Conservation (phyloP, 2,797 vertebrate genomes). For the Gymnocypris eckloni region DNA sequence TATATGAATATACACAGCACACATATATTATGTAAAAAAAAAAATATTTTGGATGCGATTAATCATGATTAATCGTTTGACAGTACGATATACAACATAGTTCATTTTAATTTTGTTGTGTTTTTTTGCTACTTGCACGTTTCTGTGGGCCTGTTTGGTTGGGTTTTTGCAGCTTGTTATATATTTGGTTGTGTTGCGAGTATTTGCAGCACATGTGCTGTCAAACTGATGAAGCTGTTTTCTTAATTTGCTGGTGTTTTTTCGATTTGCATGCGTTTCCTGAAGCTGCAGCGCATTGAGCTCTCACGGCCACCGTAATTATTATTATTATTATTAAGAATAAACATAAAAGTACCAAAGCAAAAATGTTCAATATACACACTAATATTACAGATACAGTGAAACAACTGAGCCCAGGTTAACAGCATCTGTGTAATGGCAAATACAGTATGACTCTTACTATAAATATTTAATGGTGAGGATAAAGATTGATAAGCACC, state of each 20-base stretch:
- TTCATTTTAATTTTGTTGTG: background rate
- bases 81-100: background rate
- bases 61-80: too few species aligned
- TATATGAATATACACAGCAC: too few species aligned
- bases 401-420: background rate
- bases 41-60: too few species aligned
- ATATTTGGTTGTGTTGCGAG: background rate
- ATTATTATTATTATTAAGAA: background rate
- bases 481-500: background rate
- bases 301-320: background rate
- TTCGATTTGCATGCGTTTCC: background rate
- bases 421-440: background rate
- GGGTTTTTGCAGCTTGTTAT: too few species aligned
- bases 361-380: background rate
- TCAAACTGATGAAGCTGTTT: too few species aligned
- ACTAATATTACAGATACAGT: background rate
- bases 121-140: too few species aligned
- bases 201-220: too few species aligned
- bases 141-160: too few species aligned
- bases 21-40: too few species aligned
- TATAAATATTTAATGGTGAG: background rate
- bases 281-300: background rate
- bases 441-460: background rate
- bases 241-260: too few species aligned
- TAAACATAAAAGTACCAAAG: background rate